Percentiles rank a stretch among this genome's conserved stretches.
Conservation (phyloP, 2,797 vertebrate species). For the Meda fulgida region DNA sequence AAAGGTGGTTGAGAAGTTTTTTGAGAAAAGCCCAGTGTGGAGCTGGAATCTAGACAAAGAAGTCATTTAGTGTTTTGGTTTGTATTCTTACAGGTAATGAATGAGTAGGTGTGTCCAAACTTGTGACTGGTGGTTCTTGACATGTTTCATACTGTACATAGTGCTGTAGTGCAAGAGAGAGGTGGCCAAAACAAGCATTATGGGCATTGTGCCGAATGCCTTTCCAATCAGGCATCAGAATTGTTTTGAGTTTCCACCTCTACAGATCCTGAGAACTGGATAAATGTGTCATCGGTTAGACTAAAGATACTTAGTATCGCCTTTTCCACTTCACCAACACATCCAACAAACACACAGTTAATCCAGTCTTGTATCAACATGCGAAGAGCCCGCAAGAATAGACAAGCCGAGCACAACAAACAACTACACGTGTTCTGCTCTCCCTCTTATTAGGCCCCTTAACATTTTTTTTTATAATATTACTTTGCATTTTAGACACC, state of each 20-base stretch:
- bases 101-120: background rate
- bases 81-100: background rate
- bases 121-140: background rate
- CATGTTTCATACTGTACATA: slow-evolving; percentile 5
- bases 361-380: slow-evolving; percentile 60
- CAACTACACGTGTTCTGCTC: slow-evolving; percentile 6
- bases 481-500: background rate
- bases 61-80: background rate
- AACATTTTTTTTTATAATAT: background rate
- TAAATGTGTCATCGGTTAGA: slow-evolving; percentile 63
- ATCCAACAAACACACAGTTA: slow-evolving; percentile 39
- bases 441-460: background rate
- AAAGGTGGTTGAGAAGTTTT: background rate
- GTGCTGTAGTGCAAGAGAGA: background rate
- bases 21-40: background rate
- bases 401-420: slow-evolving; percentile 49
- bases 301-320: slow-evolving; percentile 41
- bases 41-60: background rate
- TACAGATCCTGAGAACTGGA: slow-evolving; percentile 53
- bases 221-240: slow-evolving; percentile 57
- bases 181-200: background rate
- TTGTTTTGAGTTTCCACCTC: slow-evolving; percentile 49
- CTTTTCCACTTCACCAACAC: slow-evolving; percentile 44
- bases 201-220: slow-evolving; percentile 20
- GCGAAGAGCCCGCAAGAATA: slow-evolving; percentile 49